phyloP scores from a whole-genome alignment of 2,888 invertebrate species.

The Petrolisthes manimaculis region DNA sequence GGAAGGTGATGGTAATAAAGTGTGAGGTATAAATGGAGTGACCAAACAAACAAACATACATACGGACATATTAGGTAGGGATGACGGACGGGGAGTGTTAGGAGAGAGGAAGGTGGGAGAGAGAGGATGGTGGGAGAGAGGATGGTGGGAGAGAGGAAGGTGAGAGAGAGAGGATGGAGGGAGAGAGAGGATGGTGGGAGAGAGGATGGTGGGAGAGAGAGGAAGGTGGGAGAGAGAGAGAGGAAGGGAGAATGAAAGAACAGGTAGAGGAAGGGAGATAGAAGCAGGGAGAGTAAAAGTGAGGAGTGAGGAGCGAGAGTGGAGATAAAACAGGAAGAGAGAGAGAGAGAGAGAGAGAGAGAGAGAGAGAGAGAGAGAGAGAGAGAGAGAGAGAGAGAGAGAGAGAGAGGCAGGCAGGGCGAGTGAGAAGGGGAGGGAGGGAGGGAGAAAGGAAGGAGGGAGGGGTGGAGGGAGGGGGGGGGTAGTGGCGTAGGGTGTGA shows the following conservation, averaged over 20 bases:
- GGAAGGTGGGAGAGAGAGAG: not conserved
- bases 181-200: not conserved
- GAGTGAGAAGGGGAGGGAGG: not conserved
- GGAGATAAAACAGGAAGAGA: not conserved
- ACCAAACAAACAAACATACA: no score
- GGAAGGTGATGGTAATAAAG: no score
- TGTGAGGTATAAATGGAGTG: no score
- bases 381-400: constrained; percentile 8
- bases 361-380: not conserved
- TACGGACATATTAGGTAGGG: no score
- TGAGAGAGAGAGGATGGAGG: not conserved
- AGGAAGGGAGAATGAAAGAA: not conserved
- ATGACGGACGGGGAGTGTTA: no score
- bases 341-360: not conserved
- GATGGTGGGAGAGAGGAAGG: not conserved
- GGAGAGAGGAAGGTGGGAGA: not conserved
- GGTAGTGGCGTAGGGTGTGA: not conserved
- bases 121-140: constrained; percentile 22
- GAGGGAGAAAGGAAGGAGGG: not conserved
- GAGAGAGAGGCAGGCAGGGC: not conserved
- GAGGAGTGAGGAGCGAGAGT: not conserved
- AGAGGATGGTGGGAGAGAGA: not conserved
- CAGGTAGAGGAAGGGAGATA: not conserved
- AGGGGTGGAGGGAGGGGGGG: not conserved
- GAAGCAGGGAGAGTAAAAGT: not conserved